These are phyloP conservation scores for Platyrinchus mystaceus DNA, from an alignment of 2,797 vertebrate genomes.

Conservation along the genomic window DNA sequence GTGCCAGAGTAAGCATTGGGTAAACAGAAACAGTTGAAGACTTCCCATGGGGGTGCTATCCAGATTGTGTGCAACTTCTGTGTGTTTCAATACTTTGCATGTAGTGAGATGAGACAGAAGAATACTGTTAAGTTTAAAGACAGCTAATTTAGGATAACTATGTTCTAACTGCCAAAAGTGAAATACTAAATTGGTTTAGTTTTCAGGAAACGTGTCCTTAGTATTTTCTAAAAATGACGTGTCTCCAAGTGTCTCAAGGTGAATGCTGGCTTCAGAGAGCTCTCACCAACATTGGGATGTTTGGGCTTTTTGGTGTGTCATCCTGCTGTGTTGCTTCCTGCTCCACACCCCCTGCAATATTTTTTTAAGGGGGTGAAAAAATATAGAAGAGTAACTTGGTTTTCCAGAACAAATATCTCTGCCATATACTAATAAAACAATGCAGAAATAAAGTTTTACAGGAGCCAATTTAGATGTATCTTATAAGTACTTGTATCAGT, in stretches of 20 bases:
- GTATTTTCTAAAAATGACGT: background rate
- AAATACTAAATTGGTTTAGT: background rate
- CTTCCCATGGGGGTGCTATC: background rate
- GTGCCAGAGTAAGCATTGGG: background rate
- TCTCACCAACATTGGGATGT: background rate
- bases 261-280: background rate
- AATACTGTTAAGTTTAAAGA: background rate
- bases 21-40: background rate
- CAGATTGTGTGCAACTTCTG: background rate
- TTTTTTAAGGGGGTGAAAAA: background rate
- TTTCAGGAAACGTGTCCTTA: background rate
- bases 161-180: background rate
- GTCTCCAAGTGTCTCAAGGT: background rate
- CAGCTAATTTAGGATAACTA: background rate
- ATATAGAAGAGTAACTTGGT: background rate
- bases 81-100: background rate
- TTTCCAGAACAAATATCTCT: background rate
- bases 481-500: background rate
- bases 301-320: background rate
- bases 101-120: background rate
- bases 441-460: background rate
- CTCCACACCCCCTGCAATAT: rapidly evolving
- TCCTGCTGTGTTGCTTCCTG: rapidly evolving
- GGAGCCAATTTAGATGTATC: background rate
- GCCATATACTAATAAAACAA: background rate